Evolutionary conservation across 2,888 invertebrate species (phyloP).

Genomic region (Rhamnusium bicolor): DNA sequence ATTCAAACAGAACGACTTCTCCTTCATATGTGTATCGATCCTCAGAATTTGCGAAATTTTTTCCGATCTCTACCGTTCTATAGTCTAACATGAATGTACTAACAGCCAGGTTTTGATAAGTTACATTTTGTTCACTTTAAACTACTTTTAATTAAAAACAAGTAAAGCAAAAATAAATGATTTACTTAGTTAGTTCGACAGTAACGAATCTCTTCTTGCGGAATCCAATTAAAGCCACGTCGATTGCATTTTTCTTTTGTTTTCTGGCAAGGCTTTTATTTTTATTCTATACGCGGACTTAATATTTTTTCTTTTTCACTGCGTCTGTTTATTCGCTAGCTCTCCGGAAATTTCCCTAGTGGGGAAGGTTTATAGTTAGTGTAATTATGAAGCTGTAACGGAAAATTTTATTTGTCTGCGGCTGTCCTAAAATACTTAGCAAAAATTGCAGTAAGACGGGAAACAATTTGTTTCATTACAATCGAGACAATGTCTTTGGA

Average conservation of each 20-base stretch:
- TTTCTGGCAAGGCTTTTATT: not conserved
- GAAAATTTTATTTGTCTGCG: not conserved
- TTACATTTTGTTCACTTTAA: not conserved
- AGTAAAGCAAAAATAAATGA: constrained; percentile 7
- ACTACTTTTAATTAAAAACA: not conserved
- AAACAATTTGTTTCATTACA: not conserved
- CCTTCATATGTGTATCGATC: too few species aligned
- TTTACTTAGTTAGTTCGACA: constrained; percentile 5
- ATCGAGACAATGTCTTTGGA: too few species aligned
- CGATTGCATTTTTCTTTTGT: not conserved
- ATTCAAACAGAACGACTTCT: too few species aligned
- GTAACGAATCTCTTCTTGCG: constrained; percentile 2
- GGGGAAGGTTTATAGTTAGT: not conserved
- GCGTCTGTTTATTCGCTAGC: not conserved
- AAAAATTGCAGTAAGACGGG: not conserved
- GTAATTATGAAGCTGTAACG: not conserved
- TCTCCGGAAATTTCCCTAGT: constrained; percentile 8
- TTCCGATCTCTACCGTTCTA: not conserved
- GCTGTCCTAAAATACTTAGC: not conserved
- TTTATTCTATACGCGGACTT: not conserved
- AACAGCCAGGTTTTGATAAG: not conserved
- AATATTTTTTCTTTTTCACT: constrained; percentile 4
- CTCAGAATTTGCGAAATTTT: not conserved
- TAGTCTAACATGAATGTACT: not conserved
- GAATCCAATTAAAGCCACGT: constrained; percentile 18